Evolutionary conservation across 2,888 invertebrate species (phyloP).

Genomic region (Clistopyga incitator): DNA sequence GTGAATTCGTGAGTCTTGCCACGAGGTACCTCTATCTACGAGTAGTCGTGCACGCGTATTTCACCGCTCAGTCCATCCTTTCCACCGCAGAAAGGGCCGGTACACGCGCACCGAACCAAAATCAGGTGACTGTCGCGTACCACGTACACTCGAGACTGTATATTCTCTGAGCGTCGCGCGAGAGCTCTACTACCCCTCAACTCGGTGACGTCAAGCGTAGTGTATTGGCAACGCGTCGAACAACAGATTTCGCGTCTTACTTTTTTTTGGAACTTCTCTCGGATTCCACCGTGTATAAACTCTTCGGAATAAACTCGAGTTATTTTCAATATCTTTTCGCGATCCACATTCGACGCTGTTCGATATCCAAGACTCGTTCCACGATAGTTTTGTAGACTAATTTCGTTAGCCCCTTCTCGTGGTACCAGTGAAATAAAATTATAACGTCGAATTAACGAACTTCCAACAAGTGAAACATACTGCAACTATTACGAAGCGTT

Average conservation of each 20-base stretch:
- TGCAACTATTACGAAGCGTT: no score
- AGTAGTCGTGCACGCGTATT: no score
- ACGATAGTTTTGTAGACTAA: constrained; percentile 4
- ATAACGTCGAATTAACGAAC: no score
- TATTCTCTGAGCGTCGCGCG: background rate
- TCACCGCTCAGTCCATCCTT: no score
- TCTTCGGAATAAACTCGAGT: constrained; percentile 30
- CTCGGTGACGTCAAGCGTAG: background rate
- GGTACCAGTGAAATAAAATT: no score
- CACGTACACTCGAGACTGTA: background rate
- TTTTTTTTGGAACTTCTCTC: constrained; percentile 8
- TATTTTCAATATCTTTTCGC: constrained; percentile 29
- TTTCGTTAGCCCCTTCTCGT: constrained; percentile 23
- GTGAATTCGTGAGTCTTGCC: no score
- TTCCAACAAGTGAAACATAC: no score
- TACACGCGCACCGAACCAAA: no score
- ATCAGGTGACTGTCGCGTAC: background rate
- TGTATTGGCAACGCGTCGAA: background rate
- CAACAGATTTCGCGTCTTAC: background rate
- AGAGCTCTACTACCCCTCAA: background rate
- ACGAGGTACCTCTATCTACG: no score
- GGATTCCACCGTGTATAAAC: constrained; percentile 69
- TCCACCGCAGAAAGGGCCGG: no score
- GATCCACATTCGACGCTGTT: background rate
- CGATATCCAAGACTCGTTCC: background rate